Conservation (phyloP, 2,113 vertebrate genomes). For the Benitochromis conjunctus region DNA sequence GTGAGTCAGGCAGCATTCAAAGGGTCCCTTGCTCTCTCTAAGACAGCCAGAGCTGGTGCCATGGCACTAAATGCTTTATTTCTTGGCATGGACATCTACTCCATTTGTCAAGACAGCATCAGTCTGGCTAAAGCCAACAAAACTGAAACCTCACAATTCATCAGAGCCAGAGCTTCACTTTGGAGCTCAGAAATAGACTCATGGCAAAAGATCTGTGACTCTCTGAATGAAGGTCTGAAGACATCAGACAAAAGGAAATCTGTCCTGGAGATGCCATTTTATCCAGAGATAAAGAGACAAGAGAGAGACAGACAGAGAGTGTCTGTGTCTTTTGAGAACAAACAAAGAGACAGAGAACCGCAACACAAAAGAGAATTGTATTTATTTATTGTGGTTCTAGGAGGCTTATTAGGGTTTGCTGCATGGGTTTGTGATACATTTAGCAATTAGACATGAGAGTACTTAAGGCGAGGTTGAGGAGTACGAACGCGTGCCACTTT, state of each 20-base stretch:
- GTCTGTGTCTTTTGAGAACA: no score
- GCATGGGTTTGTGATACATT: no score
- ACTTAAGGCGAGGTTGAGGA: no score
- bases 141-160: conserved; percentile 7
- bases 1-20: background rate
- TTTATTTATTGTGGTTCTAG: no score
- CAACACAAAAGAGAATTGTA: no score
- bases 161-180: conserved; percentile 39
- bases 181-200: conserved; percentile 35
- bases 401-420: no score
- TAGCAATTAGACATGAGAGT: no score
- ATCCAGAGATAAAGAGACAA: background rate
- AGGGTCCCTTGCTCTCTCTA: background rate
- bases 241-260: background rate
- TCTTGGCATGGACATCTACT: background rate
- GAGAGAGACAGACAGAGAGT: no score
- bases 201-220: conserved; percentile 25
- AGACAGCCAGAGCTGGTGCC: background rate
- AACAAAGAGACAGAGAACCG: no score
- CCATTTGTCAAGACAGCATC: background rate
- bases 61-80: conserved; percentile 7
- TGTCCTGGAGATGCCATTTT: conserved; percentile 7
- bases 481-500: no score
- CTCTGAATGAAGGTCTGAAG: background rate
- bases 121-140: conserved; percentile 30